Percentiles rank a stretch among this genome's conserved stretches.
These are phyloP conservation scores for pig (Sus scrofa) DNA, from an alignment of 2,113 vertebrate species.

Conservation along the genomic window T2T-Sscrofa CM000812.6:18068501-18069000, in stretches of 20 bases:
- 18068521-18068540: slow-evolving; percentile 82
- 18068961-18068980: slow-evolving; percentile 37
- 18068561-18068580: slow-evolving; percentile 57
- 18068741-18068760: slow-evolving; percentile 36
- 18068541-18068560: slow-evolving; percentile 73
- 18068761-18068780: not conserved
- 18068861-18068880: not conserved
- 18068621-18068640: not conserved
- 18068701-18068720: slow-evolving; percentile 68
- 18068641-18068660: slow-evolving; percentile 61
- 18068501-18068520: slow-evolving; percentile 82
- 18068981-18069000: slow-evolving; percentile 38
- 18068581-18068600: not conserved
- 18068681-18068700: slow-evolving; percentile 64
- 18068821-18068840: slow-evolving; percentile 63
- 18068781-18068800: slow-evolving; percentile 13
- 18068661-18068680: slow-evolving; percentile 63
- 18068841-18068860: slow-evolving; percentile 30
- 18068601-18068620: slow-evolving; percentile 23
- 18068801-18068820: slow-evolving; percentile 47
- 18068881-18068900: slow-evolving; percentile 20
- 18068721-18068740: slow-evolving; percentile 58
- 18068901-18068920: slow-evolving; percentile 25
- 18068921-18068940: slow-evolving; percentile 61
- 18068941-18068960: not conserved